A percentile compares a stretch with the other conserved stretches of the same genome.
Evolutionary conservation across 2,888 invertebrate species (phyloP).

Genomic region (Linnaemya vulpina): DNA sequence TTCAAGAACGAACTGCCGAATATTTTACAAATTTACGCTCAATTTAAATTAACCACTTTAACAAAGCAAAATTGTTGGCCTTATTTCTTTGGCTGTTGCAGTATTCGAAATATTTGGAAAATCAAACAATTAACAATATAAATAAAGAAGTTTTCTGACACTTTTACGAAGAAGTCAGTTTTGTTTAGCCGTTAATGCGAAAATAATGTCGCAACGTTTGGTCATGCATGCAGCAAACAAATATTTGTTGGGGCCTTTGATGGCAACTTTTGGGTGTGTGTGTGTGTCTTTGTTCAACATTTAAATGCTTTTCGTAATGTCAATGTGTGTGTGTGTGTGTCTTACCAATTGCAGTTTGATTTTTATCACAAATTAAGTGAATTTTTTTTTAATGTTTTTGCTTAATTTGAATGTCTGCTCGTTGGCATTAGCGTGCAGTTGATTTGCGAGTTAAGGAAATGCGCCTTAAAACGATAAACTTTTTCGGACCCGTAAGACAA

Average conservation of each 20-base stretch:
- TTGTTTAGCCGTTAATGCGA: conserved; percentile 3
- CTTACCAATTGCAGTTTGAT: conserved; percentile 61
- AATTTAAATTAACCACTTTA: not conserved
- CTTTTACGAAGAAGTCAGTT: conserved; percentile 12
- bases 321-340: not conserved
- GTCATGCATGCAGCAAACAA: not conserved
- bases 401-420: conserved; percentile 19
- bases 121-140: conserved; percentile 22
- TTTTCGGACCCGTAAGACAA: too few relatives aligned
- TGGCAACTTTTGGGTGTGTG: not conserved
- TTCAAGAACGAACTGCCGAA: not conserved
- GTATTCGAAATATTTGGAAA: conserved; percentile 18
- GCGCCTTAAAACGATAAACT: too few relatives aligned
- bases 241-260: not conserved
- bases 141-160: conserved; percentile 26
- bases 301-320: not conserved
- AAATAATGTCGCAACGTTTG: conserved; percentile 14
- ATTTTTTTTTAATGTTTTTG: conserved; percentile 48
- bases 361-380: conserved; percentile 68
- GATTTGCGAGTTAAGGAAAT: not conserved
- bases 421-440: not conserved
- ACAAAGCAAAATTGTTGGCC: too few relatives aligned
- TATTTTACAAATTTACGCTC: not conserved
- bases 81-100: not conserved
- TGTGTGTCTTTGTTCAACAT: not conserved